Percentiles rank a stretch among this genome's conserved stretches.
Conservation (phyloP, 2,888 invertebrate genomes). For the Unio pictorum region DNA sequence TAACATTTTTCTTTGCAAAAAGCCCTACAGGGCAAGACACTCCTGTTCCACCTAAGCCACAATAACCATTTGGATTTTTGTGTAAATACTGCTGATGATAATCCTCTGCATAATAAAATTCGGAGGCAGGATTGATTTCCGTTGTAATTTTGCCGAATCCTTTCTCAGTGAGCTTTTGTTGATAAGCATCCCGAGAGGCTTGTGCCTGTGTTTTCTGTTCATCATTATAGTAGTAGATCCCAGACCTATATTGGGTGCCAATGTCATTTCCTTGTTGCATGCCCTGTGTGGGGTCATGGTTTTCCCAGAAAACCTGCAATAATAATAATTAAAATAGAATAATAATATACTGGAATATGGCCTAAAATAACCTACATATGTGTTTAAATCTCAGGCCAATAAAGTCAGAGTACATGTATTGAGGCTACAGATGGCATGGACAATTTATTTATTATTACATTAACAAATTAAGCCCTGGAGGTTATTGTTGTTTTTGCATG, state of each 20-base stretch:
- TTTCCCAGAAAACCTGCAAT: constrained; percentile 68
- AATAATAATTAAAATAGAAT: constrained; percentile 3
- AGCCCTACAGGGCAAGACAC: constrained; percentile 63
- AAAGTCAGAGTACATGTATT: no score
- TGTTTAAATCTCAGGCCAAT: no score
- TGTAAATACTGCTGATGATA: constrained; percentile 71
- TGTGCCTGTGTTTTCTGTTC: constrained; percentile 57
- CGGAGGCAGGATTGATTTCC: constrained; percentile 59
- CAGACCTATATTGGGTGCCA: constrained; percentile 68
- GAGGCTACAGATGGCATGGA: no score
- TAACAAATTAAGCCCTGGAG: no score
- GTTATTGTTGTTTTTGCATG: no score
- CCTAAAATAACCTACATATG: background rate
- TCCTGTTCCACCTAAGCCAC: constrained; percentile 68
- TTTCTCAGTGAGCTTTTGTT: constrained; percentile 50
- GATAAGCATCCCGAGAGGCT: constrained; percentile 50
- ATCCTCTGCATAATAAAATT: constrained; percentile 70
- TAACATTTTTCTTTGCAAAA: constrained; percentile 22
- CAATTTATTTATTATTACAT: no score
- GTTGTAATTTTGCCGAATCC: constrained; percentile 64
- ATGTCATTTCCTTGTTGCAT: constrained; percentile 68
- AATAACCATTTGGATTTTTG: constrained; percentile 69
- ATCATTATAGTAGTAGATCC: constrained; percentile 60
- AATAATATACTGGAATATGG: background rate
- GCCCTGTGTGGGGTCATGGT: constrained; percentile 68